Percentiles rank a stretch among this genome's conserved stretches.
Evolutionary conservation across 2,797 vertebrate genomes (phyloP).

Genomic region (Ctenopoma kingsleyae): DNA sequence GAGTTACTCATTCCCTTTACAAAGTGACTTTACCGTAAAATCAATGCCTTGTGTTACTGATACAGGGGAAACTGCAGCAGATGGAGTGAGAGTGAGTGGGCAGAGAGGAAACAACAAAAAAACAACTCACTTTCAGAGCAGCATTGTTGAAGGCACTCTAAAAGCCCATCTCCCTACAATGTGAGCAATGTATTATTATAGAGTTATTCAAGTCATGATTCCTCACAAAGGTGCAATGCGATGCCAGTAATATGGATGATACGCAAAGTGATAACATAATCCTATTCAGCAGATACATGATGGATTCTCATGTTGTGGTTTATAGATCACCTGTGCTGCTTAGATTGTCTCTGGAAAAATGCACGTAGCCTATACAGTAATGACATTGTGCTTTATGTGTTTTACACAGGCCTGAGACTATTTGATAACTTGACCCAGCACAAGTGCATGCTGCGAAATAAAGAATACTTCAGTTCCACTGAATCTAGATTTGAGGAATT

Average conservation of each 20-base stretch:
- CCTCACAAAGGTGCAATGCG: neutral
- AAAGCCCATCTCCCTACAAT: constrained; percentile 28
- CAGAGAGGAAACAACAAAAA: constrained; percentile 64
- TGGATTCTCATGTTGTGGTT: constrained; percentile 18
- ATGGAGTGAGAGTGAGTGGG: constrained; percentile 77
- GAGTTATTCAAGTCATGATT: constrained; percentile 12
- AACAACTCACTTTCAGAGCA: constrained; percentile 66
- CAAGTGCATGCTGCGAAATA: neutral
- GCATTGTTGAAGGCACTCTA: constrained; percentile 45
- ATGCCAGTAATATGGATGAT: constrained; percentile 2
- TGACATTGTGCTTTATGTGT: neutral
- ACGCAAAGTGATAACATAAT: constrained; percentile 18
- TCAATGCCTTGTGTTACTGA: constrained; percentile 95
- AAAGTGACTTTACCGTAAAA: constrained; percentile 98
- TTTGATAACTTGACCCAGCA: constrained; percentile 4
- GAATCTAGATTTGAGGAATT: constrained; percentile 9
- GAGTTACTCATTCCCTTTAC: constrained; percentile 96
- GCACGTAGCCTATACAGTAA: neutral
- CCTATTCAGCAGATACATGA: constrained; percentile 14
- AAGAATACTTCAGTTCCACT: neutral
- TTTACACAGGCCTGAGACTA: constrained; percentile 30
- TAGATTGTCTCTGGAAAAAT: neutral
- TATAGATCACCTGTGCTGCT: constrained; percentile 5
- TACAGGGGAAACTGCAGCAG: constrained; percentile 86
- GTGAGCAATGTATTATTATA: constrained; percentile 23